A percentile compares a stretch with the other conserved stretches of the same genome.
These are phyloP conservation scores for Panopea generosa DNA, from an alignment of 2,888 invertebrate species.

Conservation along the genomic window DNA sequence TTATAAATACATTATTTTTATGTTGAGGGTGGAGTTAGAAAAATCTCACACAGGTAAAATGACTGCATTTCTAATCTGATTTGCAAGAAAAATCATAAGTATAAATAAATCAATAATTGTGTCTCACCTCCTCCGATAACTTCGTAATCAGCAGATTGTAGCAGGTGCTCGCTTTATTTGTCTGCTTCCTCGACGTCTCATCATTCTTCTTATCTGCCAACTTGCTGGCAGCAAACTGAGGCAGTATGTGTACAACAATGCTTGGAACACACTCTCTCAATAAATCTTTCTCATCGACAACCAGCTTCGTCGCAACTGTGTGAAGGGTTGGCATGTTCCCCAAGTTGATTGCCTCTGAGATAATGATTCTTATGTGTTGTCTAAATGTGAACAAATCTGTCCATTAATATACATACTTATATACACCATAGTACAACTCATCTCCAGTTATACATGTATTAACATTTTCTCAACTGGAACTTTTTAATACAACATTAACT, in stretches of 20 bases:
- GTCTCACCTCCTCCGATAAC: conserved; percentile 74
- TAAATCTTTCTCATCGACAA: conserved; percentile 52
- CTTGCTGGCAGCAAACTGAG: conserved; percentile 76
- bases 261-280: conserved; percentile 71
- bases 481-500: too few relatives aligned
- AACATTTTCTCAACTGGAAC: too few relatives aligned
- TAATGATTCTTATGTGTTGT: conserved; percentile 64
- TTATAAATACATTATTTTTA: too few relatives aligned
- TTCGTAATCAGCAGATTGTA: conserved; percentile 72
- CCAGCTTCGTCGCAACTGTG: conserved; percentile 53
- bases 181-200: conserved; percentile 53
- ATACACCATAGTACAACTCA: too few relatives aligned
- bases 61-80: too few relatives aligned
- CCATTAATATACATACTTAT: too few relatives aligned
- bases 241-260: conserved; percentile 79
- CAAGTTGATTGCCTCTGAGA: conserved; percentile 73
- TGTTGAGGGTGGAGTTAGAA: too few relatives aligned
- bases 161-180: conserved; percentile 66
- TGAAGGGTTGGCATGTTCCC: conserved; percentile 62
- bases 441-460: too few relatives aligned
- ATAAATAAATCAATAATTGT: too few relatives aligned
- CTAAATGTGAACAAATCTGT: too few relatives aligned
- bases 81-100: too few relatives aligned
- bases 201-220: conserved; percentile 41
- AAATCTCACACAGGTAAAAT: too few relatives aligned